Percentiles rank a stretch among this genome's conserved stretches.
Evolutionary conservation across 2,888 invertebrate genomes (phyloP).

Genomic region (Cerceris rybyensis): DNA sequence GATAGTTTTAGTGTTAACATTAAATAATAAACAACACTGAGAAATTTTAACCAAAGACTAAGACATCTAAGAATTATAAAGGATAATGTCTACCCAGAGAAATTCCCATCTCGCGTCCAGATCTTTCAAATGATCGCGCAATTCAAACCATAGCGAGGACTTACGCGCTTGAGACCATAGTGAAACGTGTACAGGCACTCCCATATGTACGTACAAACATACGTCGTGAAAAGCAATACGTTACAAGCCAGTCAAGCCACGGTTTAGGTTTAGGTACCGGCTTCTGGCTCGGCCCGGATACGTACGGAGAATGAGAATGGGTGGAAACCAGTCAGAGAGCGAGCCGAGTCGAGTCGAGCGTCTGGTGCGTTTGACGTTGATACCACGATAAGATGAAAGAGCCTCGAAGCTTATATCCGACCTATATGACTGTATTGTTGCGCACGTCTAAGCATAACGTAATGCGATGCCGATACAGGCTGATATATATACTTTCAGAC

Average conservation of each 20-base stretch:
- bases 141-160: background rate
- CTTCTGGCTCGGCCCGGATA: slow-evolving; percentile 69
- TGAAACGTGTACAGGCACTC: slow-evolving; percentile 18
- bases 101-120: too few relatives aligned
- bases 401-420: slow-evolving; percentile 80
- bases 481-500: slow-evolving; percentile 60
- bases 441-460: slow-evolving; percentile 79
- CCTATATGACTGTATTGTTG: slow-evolving; percentile 79
- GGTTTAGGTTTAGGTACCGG: slow-evolving; percentile 69
- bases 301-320: slow-evolving; percentile 76
- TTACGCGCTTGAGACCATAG: background rate
- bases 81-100: too few relatives aligned
- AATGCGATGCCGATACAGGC: slow-evolving; percentile 75
- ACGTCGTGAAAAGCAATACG: slow-evolving; percentile 63
- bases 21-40: too few relatives aligned
- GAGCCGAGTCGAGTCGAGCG: slow-evolving; percentile 72
- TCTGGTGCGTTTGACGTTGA: slow-evolving; percentile 82
- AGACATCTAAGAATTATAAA: too few relatives aligned
- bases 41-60: too few relatives aligned
- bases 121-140: background rate
- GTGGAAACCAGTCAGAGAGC: slow-evolving; percentile 73
- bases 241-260: slow-evolving; percentile 65
- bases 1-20: too few relatives aligned
- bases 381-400: slow-evolving; percentile 82
- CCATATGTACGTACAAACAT: slow-evolving; percentile 26